Evolutionary conservation across 2,888 invertebrate species (phyloP), one percentile per base, ranked within the genome.

Genomic region (Dorcus parallelipipedus): DNA sequence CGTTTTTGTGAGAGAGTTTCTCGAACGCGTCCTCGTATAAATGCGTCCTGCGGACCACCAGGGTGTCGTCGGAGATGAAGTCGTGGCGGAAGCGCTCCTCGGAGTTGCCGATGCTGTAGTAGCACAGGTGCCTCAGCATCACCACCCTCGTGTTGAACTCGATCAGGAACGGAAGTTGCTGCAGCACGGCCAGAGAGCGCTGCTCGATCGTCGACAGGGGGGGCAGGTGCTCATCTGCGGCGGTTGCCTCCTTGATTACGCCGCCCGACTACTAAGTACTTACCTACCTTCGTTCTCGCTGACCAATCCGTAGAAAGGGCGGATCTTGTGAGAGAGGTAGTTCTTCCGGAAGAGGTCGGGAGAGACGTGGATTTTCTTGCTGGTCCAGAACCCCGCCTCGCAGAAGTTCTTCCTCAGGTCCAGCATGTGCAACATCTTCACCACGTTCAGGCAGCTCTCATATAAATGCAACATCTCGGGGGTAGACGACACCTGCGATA

Each of bases 1-100:
- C 93, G 81, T 95, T 96, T 69, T 92, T 92, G 2, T 86, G 86
- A 1, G 95, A 91, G 3, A 98, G 82, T 77, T 95, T 95, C 53
- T 96, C 95, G 74, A 95, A 97, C 0, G 98, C 95, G 79, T 99
- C 99, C 80, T 98, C 98, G 76, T 99, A 99, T n/a, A 99, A 83
- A 80, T 95, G 95, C 65, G 92, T 90, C 56, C 99, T 83, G 58
- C 95, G 81, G 6, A 95, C 90, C 38, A 88, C 87, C 39, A 95
- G 84, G 3, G 71, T 68, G 55, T 71, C 73, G 58, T 77, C 77
- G 17, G 71, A 68, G 54, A 73, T 64, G 58, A 78, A 73, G 51
- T 78, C 78, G 38, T 73, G 72, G 48, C 75, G 74, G 57, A 77
- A 64, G 39, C 76, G 61, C 49, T 73, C 69, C 55, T 74, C 73